Evolutionary conservation across 1,140 invertebrate genomes (phyloP).

Genomic region (Stegodyphus mimosarum): DNA sequence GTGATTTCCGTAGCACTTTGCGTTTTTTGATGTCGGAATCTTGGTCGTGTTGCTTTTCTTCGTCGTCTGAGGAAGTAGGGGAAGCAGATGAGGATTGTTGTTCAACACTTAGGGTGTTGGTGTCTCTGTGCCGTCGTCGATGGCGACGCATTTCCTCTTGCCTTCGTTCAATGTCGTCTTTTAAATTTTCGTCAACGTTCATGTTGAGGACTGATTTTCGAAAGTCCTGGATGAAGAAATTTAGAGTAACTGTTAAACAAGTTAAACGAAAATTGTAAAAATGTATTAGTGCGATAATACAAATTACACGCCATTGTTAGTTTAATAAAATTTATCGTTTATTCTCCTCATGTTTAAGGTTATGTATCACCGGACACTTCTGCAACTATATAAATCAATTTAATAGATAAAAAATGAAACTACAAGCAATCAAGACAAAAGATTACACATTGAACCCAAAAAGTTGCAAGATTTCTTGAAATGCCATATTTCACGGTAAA

Average conservation of each 20-base stretch:
- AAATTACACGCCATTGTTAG: too few species aligned
- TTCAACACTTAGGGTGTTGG: not conserved
- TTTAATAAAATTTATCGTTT: too few species aligned
- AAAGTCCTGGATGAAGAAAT: slow-evolving; percentile 72
- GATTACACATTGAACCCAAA: too few species aligned
- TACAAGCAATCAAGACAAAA: too few species aligned
- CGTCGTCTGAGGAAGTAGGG: slow-evolving; percentile 14
- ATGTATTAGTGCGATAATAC: too few species aligned
- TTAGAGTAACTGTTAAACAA: not conserved
- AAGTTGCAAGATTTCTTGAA: too few species aligned
- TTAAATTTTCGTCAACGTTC: slow-evolving; percentile 64
- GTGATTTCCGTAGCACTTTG: slow-evolving; percentile 48
- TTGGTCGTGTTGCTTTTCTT: slow-evolving; percentile 19
- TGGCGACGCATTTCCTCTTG: slow-evolving; percentile 56
- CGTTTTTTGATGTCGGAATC: slow-evolving; percentile 20
- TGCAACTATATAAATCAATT: too few species aligned
- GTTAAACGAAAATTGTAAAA: not conserved
- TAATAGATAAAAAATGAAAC: too few species aligned
- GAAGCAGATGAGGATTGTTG: slow-evolving; percentile 32
- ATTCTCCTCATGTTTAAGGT: too few species aligned
- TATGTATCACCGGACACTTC: too few species aligned
- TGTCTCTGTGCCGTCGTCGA: not conserved
- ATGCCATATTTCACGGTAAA: too few species aligned
- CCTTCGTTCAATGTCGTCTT: slow-evolving; percentile 33
- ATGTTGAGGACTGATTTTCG: slow-evolving; percentile 81